Evolutionary conservation across 2,113 vertebrate genomes (phyloP).

Genomic region (Silurus meridionalis): DNA sequence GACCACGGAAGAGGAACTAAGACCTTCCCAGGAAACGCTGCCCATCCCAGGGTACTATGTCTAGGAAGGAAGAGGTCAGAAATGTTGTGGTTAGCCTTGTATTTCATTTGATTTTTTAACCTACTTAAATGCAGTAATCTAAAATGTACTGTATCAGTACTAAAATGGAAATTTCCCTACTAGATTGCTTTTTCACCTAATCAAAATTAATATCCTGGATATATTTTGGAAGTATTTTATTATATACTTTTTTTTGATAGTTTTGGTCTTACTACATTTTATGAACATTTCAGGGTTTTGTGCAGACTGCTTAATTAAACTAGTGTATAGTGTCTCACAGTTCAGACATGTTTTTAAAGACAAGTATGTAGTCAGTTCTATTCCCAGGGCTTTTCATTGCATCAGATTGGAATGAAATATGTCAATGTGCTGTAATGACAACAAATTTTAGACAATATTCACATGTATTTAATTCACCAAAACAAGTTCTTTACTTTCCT

Average conservation of each 20-base stretch:
- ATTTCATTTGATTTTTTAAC: not conserved
- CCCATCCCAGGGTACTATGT: constrained; percentile 14
- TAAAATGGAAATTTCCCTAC: not conserved
- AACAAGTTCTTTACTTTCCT: not conserved
- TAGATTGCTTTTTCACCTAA: not conserved
- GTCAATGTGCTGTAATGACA: not conserved
- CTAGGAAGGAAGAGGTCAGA: constrained; percentile 21
- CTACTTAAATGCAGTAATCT: not conserved
- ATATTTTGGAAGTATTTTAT: not conserved
- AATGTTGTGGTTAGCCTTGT: not conserved
- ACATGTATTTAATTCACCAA: not conserved
- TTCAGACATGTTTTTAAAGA: constrained; percentile 27
- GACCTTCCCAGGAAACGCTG: constrained; percentile 34
- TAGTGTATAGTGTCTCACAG: not conserved
- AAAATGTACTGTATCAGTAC: not conserved
- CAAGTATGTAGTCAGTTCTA: constrained; percentile 27
- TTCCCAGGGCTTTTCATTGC: constrained; percentile 10
- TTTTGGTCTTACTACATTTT: not conserved
- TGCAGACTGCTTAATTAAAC: not conserved
- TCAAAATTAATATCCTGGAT: not conserved
- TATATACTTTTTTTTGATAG: not conserved
- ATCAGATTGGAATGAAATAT: constrained; percentile 23
- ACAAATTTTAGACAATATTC: not conserved
- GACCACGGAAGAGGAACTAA: constrained; percentile 4
- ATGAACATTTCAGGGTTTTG: not conserved